Base-by-base conservation (phyloP, 2,113 vertebrate species). In the Mionectes macconnelli region DNA sequence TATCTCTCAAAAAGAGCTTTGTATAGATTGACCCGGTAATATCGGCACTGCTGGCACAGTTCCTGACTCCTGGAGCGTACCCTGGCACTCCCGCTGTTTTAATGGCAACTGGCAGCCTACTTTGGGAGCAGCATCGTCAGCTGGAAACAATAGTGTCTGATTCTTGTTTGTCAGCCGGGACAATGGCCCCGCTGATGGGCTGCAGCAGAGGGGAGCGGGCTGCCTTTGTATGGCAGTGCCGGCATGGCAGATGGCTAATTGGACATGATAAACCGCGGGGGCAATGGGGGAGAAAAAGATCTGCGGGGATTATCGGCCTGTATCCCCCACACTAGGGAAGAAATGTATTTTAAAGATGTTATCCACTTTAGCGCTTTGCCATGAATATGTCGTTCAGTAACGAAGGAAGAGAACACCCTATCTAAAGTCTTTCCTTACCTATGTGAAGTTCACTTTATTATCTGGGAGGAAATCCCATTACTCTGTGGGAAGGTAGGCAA, bases 191-290 rank as follows among this genome's bases (percentile, higher is more conserved):
- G 96, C 96, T 97, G 96, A 94, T 86, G 76, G 93, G 93, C 96
- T 91, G 79, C 35, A 9, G 57, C 35, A 50, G 75, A 90, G 89
- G 93, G 93, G 90, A 97, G 92, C 14, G 20, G 84, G 62, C 80
- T 90, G 45, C 87, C 84, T 97, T 97, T 95, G 94, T 94, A 45
- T 91, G 72, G 67, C 76, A 84, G 87, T 42, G 76, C 87, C 76
- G 89, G 97, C 95, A 96, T 96, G 98, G 98, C 98, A 99, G 98
- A 99, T 99, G 98, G 98, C 98, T 98, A 99, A 98, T 98, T 99
- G 98, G 98, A 98, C 97, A 95, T 98, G 97, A 98, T 98, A 98
- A 98, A 98, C 95, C 97, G 85, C 94, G 85, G 92, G 97, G 97
- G 90, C 96, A 97, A 92, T 89, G 97, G 89, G 98, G 89, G 96